Evolutionary conservation across 2,113 vertebrate genomes (phyloP).

Genomic region (Glaucidium brasilianum): DNA sequence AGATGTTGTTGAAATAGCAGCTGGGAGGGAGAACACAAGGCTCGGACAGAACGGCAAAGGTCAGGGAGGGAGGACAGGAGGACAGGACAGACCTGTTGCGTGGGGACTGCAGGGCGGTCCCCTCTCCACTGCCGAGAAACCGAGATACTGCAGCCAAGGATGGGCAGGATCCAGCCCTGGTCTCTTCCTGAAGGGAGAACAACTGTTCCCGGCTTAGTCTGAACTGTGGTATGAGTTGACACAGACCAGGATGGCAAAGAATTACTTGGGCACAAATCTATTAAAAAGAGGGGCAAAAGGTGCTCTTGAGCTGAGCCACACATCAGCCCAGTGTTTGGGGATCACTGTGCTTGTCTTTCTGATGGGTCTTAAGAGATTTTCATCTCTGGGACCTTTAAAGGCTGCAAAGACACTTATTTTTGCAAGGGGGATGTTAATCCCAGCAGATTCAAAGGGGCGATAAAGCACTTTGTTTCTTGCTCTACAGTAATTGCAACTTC

Average conservation of each 20-base stretch:
- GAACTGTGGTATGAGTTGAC: rapidly evolving
- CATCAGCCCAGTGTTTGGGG: background rate
- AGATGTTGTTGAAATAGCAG: background rate
- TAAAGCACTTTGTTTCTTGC: conserved; percentile 55
- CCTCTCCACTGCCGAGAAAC: background rate
- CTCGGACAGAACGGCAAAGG: background rate
- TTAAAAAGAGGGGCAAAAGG: background rate
- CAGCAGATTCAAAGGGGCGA: conserved; percentile 40
- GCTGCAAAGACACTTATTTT: conserved; percentile 28
- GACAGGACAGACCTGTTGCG: background rate
- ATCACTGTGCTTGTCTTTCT: background rate
- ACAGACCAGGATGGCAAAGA: background rate
- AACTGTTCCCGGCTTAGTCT: background rate
- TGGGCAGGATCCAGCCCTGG: background rate
- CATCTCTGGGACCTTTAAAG: conserved; percentile 16
- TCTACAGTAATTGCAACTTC: conserved; percentile 59
- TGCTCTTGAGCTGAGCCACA: background rate
- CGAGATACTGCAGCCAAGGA: background rate
- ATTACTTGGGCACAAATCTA: background rate
- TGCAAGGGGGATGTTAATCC: conserved; percentile 34
- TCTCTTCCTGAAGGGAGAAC: background rate
- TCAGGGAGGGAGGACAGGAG: background rate
- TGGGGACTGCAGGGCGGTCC: background rate
- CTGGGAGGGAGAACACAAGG: rapidly evolving
- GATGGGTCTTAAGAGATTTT: background rate